Base-by-base conservation (phyloP, 2,797 vertebrate species). In the Molossus alvarezi region DNA sequence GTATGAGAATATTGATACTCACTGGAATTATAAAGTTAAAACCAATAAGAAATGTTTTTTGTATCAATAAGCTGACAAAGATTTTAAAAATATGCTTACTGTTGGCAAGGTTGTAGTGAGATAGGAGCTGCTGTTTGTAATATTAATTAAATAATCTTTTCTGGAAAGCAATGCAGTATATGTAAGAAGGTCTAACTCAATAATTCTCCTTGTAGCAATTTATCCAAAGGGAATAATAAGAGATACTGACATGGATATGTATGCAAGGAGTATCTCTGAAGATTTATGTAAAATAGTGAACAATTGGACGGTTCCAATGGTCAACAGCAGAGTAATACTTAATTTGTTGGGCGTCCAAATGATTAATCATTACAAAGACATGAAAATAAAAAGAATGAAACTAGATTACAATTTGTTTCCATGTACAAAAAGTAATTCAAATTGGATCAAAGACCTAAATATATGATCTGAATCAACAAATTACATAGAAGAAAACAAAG, bases 11-110 rank as follows among this genome's bases (percentile, higher is more conserved):
- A 4, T 27, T 88, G 41, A 45, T 73, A 91, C 3, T 73, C n/a
- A 90, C 33, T 29, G 69, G 72, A 90, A 55, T 88, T 45, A 69
- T 58, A 5, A 89, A 88, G 84, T 45, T 51, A 69, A 95, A 95
- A 53, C 33, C 75, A 77, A 21, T 55, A 29, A 21, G 51, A 62
- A 45, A 64, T 0, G 1, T 29, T 73, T 79, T 91, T 92, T 88
- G 17, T 91, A 77, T 77, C 75, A 82, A 48, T 9, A 79, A 77
- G 4, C 14, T 71, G n/a, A 57, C 9, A 88, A 65, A 75, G 13
- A 45, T 80, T 93, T 67, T 29, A 11, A 57, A 94, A 79, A 71
- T 51, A 65, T 2, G 69, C 6, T 82, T 93, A 73, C 8, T 85
- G n/a, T 13, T 73, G 64, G 55, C 37, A 88, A 84, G 48, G 27